phyloP scores from a whole-genome alignment of 1,140 invertebrate species.

The Drosophila sproati region DNA sequence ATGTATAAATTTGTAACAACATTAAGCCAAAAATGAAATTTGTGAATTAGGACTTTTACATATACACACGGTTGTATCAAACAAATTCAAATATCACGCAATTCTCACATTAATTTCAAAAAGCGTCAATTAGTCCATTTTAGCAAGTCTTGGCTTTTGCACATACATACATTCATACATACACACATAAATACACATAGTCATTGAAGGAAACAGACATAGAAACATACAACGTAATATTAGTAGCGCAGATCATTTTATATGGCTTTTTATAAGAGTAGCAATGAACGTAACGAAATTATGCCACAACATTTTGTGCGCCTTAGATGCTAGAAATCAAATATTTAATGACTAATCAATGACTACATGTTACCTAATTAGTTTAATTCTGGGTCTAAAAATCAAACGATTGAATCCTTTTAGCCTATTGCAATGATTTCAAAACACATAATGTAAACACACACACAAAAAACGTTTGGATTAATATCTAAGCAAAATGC shows the following conservation, averaged over 20 bases:
- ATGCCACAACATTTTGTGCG: conserved; percentile 30
- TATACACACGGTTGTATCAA: conserved; percentile 46
- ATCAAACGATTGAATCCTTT: conserved; percentile 8
- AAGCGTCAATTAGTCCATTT: conserved; percentile 72
- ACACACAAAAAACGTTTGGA: conserved; percentile 24
- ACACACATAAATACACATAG: conserved; percentile 15
- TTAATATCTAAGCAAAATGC: conserved; percentile 46
- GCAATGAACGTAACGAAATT: conserved; percentile 25
- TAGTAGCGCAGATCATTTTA: conserved; percentile 57
- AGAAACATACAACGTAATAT: conserved; percentile 45
- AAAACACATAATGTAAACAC: background rate
- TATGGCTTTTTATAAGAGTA: conserved; percentile 63
- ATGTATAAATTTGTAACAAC: conserved; percentile 28
- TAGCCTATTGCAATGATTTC: conserved; percentile 50
- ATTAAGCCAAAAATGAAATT: conserved; percentile 54
- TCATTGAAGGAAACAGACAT: background rate
- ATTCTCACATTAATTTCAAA: conserved; percentile 42
- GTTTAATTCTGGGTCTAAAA: conserved; percentile 52
- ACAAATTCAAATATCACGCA: conserved; percentile 45
- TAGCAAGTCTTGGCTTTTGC: conserved; percentile 46
- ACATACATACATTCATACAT: conserved; percentile 9
- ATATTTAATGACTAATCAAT: conserved; percentile 56
- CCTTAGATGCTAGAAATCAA: conserved; percentile 33
- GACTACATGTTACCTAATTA: conserved; percentile 77
- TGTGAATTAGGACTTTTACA: conserved; percentile 41